Conservation (phyloP, 2,888 invertebrate genomes). For the Standfussiana lucernea region DNA sequence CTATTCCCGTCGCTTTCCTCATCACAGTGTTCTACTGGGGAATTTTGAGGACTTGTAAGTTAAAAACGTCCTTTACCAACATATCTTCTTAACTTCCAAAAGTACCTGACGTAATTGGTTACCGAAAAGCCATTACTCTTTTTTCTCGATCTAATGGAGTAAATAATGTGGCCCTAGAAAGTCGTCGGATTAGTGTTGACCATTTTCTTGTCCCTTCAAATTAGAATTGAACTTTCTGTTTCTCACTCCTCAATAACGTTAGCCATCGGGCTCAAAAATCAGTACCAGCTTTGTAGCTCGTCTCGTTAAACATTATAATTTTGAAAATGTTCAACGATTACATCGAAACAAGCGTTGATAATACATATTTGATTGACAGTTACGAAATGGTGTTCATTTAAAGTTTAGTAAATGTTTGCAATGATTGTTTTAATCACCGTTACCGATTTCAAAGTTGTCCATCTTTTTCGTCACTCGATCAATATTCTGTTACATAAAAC, state of each 20-base stretch:
- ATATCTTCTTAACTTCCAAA: no score
- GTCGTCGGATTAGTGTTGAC: neutral
- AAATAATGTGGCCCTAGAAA: neutral
- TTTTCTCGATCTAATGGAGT: neutral
- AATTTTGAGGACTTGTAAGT: slow-evolving; percentile 82
- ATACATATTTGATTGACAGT: slow-evolving; percentile 41
- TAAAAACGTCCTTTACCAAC: no score
- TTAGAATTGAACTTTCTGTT: neutral
- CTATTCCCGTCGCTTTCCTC: slow-evolving; percentile 87
- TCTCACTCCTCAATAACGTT: neutral
- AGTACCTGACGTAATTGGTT: no score
- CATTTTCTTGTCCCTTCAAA: neutral
- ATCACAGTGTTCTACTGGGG: slow-evolving; percentile 89
- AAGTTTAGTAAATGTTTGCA: slow-evolving; percentile 12
- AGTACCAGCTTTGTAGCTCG: neutral
- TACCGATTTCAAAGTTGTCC: neutral
- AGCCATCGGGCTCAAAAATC: slow-evolving; percentile 1
- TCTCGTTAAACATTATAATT: slow-evolving; percentile 17
- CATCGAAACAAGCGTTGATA: slow-evolving; percentile 21
- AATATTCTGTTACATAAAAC: neutral
- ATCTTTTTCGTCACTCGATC: neutral
- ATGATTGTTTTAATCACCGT: slow-evolving; percentile 24
- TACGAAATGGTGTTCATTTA: slow-evolving; percentile 27
- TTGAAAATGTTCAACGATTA: slow-evolving; percentile 17
- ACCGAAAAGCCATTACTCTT: neutral